Percentiles rank a stretch among this genome's conserved stretches.
Conservation (phyloP, 2,888 invertebrate genomes). For the Ptychoptera contaminata region DNA sequence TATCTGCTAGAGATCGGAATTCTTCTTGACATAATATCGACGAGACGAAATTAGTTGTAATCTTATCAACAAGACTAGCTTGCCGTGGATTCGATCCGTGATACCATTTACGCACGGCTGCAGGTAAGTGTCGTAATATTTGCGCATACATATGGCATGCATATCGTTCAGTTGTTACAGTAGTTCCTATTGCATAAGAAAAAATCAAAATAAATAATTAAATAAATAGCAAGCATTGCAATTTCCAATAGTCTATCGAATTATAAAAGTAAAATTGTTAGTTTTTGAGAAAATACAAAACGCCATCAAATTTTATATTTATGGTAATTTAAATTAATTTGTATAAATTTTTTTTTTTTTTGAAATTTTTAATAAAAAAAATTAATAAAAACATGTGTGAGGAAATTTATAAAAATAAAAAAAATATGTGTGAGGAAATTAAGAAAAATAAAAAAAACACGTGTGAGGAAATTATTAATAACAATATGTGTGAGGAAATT, state of each 20-base stretch:
- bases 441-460: too few species aligned
- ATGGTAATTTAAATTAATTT: neutral
- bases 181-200: slow-evolving; percentile 17
- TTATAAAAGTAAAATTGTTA: too few species aligned
- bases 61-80: slow-evolving; percentile 48
- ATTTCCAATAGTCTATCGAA: too few species aligned
- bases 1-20: slow-evolving; percentile 36
- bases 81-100: slow-evolving; percentile 45
- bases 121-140: slow-evolving; percentile 48
- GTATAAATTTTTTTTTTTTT: neutral
- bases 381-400: too few species aligned
- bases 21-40: slow-evolving; percentile 49
- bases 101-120: slow-evolving; percentile 66
- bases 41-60: slow-evolving; percentile 52
- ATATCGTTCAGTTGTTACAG: slow-evolving; percentile 23
- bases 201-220: too few species aligned
- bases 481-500: too few species aligned
- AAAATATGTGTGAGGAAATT: too few species aligned
- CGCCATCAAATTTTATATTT: neutral
- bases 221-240: too few species aligned
- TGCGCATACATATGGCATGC: slow-evolving; percentile 51
- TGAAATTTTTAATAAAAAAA: neutral
- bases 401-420: too few species aligned
- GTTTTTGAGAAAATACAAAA: neutral
- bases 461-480: too few species aligned